Percentiles rank a stretch among this genome's conserved stretches.
These are phyloP conservation scores for Helicoverpa armigera DNA, from an alignment of 1,140 invertebrate species.

Conservation along the genomic window DNA sequence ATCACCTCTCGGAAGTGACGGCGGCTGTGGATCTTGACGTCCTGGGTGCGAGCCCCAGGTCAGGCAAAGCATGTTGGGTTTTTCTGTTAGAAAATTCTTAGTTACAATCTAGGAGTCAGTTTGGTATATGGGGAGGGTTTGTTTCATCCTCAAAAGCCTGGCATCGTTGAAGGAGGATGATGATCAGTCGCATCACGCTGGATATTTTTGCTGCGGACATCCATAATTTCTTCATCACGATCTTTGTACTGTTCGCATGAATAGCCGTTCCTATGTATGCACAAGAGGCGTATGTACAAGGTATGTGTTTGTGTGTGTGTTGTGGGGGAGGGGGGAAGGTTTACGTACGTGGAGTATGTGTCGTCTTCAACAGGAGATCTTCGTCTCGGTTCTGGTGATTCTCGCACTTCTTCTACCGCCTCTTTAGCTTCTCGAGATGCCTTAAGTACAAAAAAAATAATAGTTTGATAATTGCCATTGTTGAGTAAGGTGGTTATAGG, in stretches of 20 bases:
- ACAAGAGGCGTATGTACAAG: too few relatives aligned
- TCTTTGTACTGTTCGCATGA: too few relatives aligned
- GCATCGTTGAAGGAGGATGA: neutral
- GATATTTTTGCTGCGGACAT: too few relatives aligned
- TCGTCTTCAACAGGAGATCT: constrained; percentile 73
- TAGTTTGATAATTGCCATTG: too few relatives aligned
- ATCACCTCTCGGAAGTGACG: constrained; percentile 30
- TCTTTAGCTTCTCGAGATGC: constrained; percentile 70
- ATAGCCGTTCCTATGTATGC: too few relatives aligned
- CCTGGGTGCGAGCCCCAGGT: constrained; percentile 20
- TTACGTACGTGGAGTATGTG: constrained; percentile 64
- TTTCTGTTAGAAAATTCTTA: constrained; percentile 40
- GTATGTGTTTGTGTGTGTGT: neutral
- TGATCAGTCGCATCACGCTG: too few relatives aligned
- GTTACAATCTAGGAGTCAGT: constrained; percentile 2
- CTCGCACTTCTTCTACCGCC: constrained; percentile 56
- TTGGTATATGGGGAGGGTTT: neutral
- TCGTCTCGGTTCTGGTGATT: constrained; percentile 57
- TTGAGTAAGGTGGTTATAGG: too few relatives aligned
- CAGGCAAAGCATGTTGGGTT: constrained; percentile 32
- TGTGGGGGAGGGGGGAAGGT: neutral
- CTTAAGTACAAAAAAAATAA: constrained; percentile 49
- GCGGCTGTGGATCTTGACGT: constrained; percentile 22
- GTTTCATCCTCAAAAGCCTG: neutral
- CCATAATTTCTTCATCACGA: too few relatives aligned